These are phyloP conservation scores for Tachystola acroxantha DNA, from an alignment of 2,888 invertebrate species.

Conservation along the genomic window DNA sequence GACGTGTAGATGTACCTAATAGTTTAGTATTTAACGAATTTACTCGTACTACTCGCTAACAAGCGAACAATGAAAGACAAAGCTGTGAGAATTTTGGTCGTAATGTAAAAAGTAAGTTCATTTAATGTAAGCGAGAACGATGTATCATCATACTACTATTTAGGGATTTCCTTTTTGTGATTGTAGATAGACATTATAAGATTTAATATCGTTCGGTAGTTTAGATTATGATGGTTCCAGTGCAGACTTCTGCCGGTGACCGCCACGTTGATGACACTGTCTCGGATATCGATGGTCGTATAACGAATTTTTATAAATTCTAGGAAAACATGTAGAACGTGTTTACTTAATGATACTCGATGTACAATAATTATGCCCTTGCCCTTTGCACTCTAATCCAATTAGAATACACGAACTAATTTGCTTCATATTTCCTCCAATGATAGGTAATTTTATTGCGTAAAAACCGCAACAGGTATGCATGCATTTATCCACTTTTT, in stretches of 20 bases:
- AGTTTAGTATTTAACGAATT: constrained; percentile 71
- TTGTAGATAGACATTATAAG: constrained; percentile 38
- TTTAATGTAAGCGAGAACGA: constrained; percentile 58
- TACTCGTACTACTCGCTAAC: constrained; percentile 65
- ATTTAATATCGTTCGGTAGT: constrained; percentile 24
- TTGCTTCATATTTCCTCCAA: background rate
- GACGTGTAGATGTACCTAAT: constrained; percentile 53
- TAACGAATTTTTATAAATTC: constrained; percentile 18
- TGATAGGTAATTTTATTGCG: too few species aligned
- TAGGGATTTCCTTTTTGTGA: constrained; percentile 43
- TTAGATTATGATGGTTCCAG: constrained; percentile 3
- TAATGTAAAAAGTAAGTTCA: constrained; percentile 73
- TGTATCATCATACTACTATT: constrained; percentile 41
- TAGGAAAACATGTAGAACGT: background rate
- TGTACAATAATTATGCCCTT: background rate
- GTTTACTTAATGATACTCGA: background rate
- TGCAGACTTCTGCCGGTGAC: background rate
- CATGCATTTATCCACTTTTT: background rate
- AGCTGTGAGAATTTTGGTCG: constrained; percentile 76
- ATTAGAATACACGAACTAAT: background rate
- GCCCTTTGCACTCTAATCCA: background rate
- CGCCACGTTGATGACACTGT: background rate
- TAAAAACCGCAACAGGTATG: background rate
- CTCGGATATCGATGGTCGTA: constrained; percentile 18
- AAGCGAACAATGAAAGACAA: constrained; percentile 78